A percentile compares a stretch with the other conserved stretches of the same genome.
Evolutionary conservation across 2,113 vertebrate species (phyloP).

Genomic region (Campylorhamphus procurvoides): DNA sequence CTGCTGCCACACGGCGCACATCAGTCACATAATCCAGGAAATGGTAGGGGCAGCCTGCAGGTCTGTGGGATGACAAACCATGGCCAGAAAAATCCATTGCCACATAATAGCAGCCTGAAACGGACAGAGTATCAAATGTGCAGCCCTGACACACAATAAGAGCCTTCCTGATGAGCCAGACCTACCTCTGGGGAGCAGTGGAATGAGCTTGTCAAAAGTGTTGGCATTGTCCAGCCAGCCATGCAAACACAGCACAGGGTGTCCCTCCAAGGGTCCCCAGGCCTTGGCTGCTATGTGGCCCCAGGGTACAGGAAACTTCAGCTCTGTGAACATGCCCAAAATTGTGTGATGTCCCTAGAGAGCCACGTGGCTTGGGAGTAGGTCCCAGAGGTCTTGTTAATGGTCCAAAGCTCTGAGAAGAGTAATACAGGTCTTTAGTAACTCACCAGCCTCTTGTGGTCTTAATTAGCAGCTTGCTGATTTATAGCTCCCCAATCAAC

Average conservation of each 20-base stretch:
- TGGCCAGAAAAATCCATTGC: conserved; percentile 89
- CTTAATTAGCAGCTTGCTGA: conserved; percentile 66
- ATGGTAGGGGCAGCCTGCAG: conserved; percentile 77
- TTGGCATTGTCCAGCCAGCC: conserved; percentile 93
- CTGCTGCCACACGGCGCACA: conserved; percentile 76
- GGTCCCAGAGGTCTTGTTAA: conserved; percentile 26
- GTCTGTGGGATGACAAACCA: conserved; percentile 85
- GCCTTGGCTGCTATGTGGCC: conserved; percentile 85
- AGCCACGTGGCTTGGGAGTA: background rate
- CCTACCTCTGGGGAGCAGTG: conserved; percentile 85
- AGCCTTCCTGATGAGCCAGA: background rate
- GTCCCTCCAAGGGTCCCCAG: conserved; percentile 81
- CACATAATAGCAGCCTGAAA: conserved; percentile 81
- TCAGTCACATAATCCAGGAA: conserved; percentile 82
- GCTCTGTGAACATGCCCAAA: conserved; percentile 75
- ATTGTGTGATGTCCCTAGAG: background rate
- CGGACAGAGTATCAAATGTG: background rate
- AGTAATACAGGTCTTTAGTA: conserved; percentile 42
- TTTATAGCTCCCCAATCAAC: conserved; percentile 37
- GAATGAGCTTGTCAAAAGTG: conserved; percentile 87
- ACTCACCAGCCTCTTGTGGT: conserved; percentile 38
- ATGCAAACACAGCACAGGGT: conserved; percentile 87
- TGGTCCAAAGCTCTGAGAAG: conserved; percentile 5
- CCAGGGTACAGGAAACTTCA: conserved; percentile 87
- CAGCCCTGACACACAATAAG: background rate